Conservation (phyloP, 2,113 vertebrate genomes). For the Alligator mississippiensis region DNA sequence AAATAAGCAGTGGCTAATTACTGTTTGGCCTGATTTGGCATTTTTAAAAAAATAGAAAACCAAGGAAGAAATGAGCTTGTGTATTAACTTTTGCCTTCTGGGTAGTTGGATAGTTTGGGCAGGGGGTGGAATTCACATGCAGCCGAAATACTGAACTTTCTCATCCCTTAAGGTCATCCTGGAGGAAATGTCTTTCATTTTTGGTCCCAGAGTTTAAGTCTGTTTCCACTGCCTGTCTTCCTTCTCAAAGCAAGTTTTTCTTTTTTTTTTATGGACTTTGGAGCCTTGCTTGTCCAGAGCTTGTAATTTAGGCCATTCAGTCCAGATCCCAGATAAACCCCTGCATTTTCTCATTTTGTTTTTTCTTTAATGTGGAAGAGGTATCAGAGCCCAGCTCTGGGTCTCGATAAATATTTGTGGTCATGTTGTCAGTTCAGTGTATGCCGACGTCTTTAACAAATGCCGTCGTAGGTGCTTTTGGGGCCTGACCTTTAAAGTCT, state of each 20-base stretch:
- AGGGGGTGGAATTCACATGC: constrained; percentile 57
- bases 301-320: not conserved
- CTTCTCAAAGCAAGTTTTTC: constrained; percentile 42
- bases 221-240: constrained; percentile 13
- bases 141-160: constrained; percentile 67
- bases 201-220: constrained; percentile 25
- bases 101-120: not conserved
- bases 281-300: not conserved
- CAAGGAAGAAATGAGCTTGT: not conserved
- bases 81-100: constrained; percentile 22
- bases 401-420: not conserved
- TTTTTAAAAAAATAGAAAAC: not conserved
- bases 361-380: not conserved
- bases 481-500: not conserved
- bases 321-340: not conserved
- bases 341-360: not conserved
- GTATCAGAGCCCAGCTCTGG: not conserved
- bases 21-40: not conserved
- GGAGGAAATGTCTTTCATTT: constrained; percentile 74
- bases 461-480: not conserved
- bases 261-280: not conserved
- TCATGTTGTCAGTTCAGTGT: not conserved
- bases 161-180: constrained; percentile 60
- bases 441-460: not conserved
- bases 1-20: accelerated